Conservation (phyloP, 2,113 vertebrate genomes). For the Onychostruthus taczanowskii region DNA sequence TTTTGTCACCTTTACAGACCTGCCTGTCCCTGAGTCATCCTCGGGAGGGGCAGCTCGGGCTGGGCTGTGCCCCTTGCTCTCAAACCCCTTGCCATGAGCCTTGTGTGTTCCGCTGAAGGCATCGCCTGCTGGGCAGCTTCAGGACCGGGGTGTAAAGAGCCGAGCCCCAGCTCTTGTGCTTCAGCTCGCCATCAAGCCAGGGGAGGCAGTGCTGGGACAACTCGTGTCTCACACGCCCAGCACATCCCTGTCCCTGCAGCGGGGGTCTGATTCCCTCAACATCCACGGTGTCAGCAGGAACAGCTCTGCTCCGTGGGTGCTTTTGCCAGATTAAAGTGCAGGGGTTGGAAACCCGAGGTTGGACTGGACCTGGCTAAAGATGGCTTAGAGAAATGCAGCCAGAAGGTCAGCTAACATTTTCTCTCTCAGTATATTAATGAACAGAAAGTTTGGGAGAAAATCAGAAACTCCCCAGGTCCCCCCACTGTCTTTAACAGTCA, state of each 20-base stretch:
- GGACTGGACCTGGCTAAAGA: background rate
- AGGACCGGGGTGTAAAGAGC: background rate
- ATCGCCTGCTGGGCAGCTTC: background rate
- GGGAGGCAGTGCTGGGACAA: background rate
- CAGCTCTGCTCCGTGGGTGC: background rate
- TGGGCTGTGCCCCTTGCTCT: background rate
- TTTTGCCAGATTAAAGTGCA: background rate
- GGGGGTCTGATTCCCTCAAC: fast-evolving
- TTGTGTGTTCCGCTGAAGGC: background rate
- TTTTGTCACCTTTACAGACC: background rate
- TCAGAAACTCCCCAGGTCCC: background rate
- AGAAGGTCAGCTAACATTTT: background rate
- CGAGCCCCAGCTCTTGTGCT: background rate
- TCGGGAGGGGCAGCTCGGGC: background rate
- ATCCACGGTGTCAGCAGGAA: background rate
- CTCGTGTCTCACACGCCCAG: background rate
- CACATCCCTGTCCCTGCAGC: background rate
- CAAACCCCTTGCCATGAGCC: background rate
- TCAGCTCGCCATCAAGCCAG: background rate
- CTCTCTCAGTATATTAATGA: background rate
- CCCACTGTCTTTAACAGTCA: background rate
- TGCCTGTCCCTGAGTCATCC: background rate
- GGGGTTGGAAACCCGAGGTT: background rate
- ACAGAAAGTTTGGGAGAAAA: background rate
- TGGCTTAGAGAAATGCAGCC: background rate